Conservation (phyloP, 2,888 invertebrate genomes). For the Drosophila emarginata region DNA sequence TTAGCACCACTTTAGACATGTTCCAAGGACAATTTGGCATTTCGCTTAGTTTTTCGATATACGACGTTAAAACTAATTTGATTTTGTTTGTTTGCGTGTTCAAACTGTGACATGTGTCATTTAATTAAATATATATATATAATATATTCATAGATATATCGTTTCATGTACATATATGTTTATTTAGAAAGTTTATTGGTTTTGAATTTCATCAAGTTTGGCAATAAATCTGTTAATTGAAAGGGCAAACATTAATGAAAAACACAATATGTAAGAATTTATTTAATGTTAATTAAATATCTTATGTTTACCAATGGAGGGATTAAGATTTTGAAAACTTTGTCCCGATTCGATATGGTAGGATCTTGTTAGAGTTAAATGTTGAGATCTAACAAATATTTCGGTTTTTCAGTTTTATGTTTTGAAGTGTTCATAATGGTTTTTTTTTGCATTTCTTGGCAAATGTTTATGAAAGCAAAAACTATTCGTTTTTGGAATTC, state of each 20-base stretch:
- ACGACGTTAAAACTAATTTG: slow-evolving; percentile 52
- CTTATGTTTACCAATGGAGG: too few species aligned
- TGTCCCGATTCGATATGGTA: too few species aligned
- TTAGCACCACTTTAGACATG: slow-evolving; percentile 54
- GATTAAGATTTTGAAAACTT: too few species aligned
- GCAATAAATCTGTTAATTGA: slow-evolving; percentile 51
- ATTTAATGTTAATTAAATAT: not conserved
- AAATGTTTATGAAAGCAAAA: too few species aligned
- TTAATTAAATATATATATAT: slow-evolving; percentile 32
- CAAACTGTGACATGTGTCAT: slow-evolving; percentile 55
- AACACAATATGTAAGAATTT: not conserved
- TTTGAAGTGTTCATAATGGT: too few species aligned
- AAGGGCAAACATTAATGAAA: slow-evolving; percentile 32
- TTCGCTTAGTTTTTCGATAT: slow-evolving; percentile 24
- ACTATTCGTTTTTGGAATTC: too few species aligned
- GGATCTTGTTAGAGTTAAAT: too few species aligned
- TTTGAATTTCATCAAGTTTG: slow-evolving; percentile 26
- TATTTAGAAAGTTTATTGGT: slow-evolving; percentile 60
- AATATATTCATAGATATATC: not conserved
- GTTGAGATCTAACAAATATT: too few species aligned
- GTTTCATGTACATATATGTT: not conserved
- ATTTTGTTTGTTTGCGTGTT: slow-evolving; percentile 30
- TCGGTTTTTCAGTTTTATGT: too few species aligned
- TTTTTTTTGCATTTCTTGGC: too few species aligned
- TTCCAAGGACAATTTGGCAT: slow-evolving; percentile 57